Evolutionary conservation across 35 echinoderm and acorn worm species (phyloP), one percentile per base, ranked within the genome.

Genomic region (Anneissia japonica): DNA sequence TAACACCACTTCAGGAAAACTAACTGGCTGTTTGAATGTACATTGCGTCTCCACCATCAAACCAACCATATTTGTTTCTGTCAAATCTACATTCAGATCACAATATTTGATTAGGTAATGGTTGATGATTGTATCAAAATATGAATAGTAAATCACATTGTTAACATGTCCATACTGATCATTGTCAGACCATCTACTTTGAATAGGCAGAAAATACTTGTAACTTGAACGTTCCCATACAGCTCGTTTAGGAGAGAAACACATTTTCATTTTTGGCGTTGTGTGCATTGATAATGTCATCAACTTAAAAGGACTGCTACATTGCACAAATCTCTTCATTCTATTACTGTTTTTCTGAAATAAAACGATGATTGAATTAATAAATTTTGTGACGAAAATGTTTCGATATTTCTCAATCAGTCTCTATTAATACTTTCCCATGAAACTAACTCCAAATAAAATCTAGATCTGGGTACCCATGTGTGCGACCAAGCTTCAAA

Each of bases 81-180:
- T 78, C 16, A 91, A 31, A 74, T 90, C 72, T 7, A 84, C 92
- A 32, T 94, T 84, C 19, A 91, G 38, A 29, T 64, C 79, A 32
- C 92, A 94, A 37, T 81, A 37, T 30, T 92, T 88, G 33, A 91
- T 76, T 29, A 99, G 89, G 76, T 91, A 99, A 39, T 99, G 92
- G 46, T 94, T 99, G 38, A 93, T 90, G 39, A 99, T 74, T 7
- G 89, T 87, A 56, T 99, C 96, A 84, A 94, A 94, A 74, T 91
- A 99, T 3, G 89, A 91, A 75, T 94, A 99, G 56, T 99, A 99
- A 31, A 90, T 79, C 0, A 88, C 76, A 72, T 99, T 99, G 80
- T 99, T 99, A 1, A 99, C 84, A 81, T 99, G 96, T 23, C 92
- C 92, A 82, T 94, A 94, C 64, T 88, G 87, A 73, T 99, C 96